Evolutionary conservation across 1,140 invertebrate species (phyloP), one percentile per base, ranked within the genome.

Genomic region (Musca vetustissima): DNA sequence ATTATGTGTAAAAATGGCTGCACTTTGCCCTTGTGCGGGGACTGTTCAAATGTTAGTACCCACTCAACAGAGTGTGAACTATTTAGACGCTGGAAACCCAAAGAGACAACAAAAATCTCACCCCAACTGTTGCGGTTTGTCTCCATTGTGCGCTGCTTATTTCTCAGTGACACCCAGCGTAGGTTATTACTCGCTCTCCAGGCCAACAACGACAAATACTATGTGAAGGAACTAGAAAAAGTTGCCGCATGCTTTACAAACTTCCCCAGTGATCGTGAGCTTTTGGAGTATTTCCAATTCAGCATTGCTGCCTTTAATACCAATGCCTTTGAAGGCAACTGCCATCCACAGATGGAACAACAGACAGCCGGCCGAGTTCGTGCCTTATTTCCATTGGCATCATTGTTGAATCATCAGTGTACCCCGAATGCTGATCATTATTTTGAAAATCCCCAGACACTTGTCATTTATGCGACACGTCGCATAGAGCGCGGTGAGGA

Each of bases 401-500:
- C 89, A 25, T 83, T 93, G 52, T 87, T 92, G 81, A 92, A 93
- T 80, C 92, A 93, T 75, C 86, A 85, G 52, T 94, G 92, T 75
- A 82, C 85, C 6, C 89, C 92, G 1, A 94, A 94, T 74, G 91
- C 90, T 0, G 87, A 87, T 24, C 89, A 91, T 69, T 91, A 88
- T 71, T 87, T 89, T 69, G 73, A 79, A 21, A 75, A 80, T 1
- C 75, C 86, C 2, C 83, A 84, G 7, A 75, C 85, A 66, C 88
- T 93, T 82, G 83, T 86, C n/a, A 86, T 91, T 1, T 86, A 84
- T 73, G 88, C 91, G 0, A 84, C 87, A 0, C 81, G 85, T 61
- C 81, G 84, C 11, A 93, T 94, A 66, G 75, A 78, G 53, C 83
- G 85, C 70, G 90, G 89, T 15, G 83, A 87, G 19, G 90, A 92